Base-by-base conservation (phyloP, 2,797 vertebrate genomes). In the Eupleurogrammus muticus region DNA sequence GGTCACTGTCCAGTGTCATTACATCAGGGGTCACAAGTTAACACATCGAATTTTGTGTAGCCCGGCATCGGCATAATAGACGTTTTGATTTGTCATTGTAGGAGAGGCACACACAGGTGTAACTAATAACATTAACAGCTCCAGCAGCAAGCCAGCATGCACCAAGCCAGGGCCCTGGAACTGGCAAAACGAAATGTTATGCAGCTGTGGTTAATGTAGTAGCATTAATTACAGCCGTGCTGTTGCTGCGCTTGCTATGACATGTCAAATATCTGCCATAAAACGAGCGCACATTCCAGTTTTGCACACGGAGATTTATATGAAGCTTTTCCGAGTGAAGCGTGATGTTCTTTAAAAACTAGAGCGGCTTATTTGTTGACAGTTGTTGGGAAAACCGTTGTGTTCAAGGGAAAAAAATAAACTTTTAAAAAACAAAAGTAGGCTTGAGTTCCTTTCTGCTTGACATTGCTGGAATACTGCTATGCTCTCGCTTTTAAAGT, bases 1-100 rank as follows among this genome's bases (percentile, higher is more conserved):
- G 49, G 32, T 54, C 21, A 49, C 58, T 49, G 54, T 61, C 20
- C 16, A 42, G 56, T 20, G 74, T 66, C 71, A 77, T 62, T 32
- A 61, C 55, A 65, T 24, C 54, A 44, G 36, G 20, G 69, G 69
- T 61, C 56, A 79, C 44, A 67, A 47, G 19, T 40, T 61, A 46
- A 47, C 40, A 28, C 14, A 24, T 36, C n/a, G 49, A 49, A 61
- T 72, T 56, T 53, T 17, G 46, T 60, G 35, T n/a, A n/a, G n/a
- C 51, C n/a, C 56, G 42, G 51, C 38, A 59, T 57, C 16, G 16
- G 5, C 6, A 14, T 58, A 35, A 73, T 42, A 28, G 36, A 32
- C 24, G 16, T 64, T 52, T 64, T 28, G 59, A 58, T 36, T 42
- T 13, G 5, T 68, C 59, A 40, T 52, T 49, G 50, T 40, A 49